Base-by-base conservation (phyloP, 1,140 invertebrate species). In the Diprion similis region DNA sequence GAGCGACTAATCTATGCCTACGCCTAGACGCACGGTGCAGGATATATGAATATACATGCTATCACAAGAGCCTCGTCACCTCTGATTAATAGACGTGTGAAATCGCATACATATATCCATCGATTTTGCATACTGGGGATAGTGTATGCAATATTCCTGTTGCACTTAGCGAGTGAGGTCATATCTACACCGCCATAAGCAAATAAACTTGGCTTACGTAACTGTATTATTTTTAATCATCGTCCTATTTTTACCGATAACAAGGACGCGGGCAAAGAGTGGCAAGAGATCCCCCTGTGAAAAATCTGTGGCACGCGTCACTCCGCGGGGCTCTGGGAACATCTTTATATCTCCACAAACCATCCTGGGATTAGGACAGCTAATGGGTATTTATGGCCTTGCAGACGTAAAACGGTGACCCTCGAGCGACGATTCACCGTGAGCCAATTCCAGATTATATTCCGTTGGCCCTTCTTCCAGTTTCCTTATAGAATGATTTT, bases 301-400 rank as follows among this genome's bases (percentile, higher is more conserved):
- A 59, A 59, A 15, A 59, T 59, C 51, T 59, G 79, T 78, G 84
- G 82, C 84, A 85, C 84, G 83, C 84, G 83, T 82, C 80, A 79
- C 79, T 45, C 80, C 64, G 51, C 73, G 66, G 77, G 81, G 73
- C 76, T 70, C 77, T 76, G 19, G 45, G 76, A 76, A 78, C 74
- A 73, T 78, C 72, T 76, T 79, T 82, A 77, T 84, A 85, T 85
- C 82, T 83, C 82, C 69, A 69, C 68, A 74, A 73, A 75, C 83
- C 82, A 83, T 84, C 79, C 79, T 78, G 79, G 80, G 83, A 83
- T 85, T 85, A 81, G 76, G 77, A 81, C 51, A 59, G 51, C 51
- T 59, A 59, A 59, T 79, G 75, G 72, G 80, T 80, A 85, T 83
- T 85, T 82, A 85, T 85, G 79, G 73, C 71, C 73, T 71, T 77